phyloP scores from a whole-genome alignment of 2,797 vertebrate genomes.

The Ctenosaura bakeri region DNA sequence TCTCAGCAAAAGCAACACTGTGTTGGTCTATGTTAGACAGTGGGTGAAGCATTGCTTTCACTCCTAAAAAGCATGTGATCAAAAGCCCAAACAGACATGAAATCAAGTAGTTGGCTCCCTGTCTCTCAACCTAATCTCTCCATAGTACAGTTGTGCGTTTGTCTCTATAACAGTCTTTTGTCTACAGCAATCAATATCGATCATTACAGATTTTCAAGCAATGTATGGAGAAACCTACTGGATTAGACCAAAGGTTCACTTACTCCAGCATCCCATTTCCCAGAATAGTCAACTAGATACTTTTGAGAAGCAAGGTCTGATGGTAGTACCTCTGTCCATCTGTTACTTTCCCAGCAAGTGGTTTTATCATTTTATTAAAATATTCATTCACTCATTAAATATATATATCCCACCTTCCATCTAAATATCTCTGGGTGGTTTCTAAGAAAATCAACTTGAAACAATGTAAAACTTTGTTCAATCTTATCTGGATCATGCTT shows the following conservation, averaged over 20 bases:
- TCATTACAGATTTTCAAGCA: too few relatives aligned
- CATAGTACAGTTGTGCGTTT: neutral
- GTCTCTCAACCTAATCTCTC: neutral
- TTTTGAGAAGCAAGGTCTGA: neutral
- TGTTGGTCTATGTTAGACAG: neutral
- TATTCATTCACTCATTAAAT: neutral
- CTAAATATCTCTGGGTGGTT: too few relatives aligned
- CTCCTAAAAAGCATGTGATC: neutral
- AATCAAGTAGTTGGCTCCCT: neutral
- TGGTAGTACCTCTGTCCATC: neutral
- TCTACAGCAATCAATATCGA: neutral
- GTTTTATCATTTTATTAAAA: too few relatives aligned
- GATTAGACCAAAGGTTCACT: neutral
- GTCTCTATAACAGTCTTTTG: neutral
- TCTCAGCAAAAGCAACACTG: conserved; percentile 7
- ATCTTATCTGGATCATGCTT: too few relatives aligned
- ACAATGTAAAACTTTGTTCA: too few relatives aligned
- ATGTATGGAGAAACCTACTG: neutral
- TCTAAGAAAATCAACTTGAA: too few relatives aligned
- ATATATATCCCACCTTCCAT: neutral
- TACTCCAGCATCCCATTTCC: neutral
- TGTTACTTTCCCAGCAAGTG: neutral
- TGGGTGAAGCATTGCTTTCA: neutral
- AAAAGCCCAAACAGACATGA: neutral
- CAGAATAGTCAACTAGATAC: neutral